Evolutionary conservation across 2,797 vertebrate genomes (phyloP), one percentile per base, ranked within the genome.

Genomic region (Myotis pilosus): DNA sequence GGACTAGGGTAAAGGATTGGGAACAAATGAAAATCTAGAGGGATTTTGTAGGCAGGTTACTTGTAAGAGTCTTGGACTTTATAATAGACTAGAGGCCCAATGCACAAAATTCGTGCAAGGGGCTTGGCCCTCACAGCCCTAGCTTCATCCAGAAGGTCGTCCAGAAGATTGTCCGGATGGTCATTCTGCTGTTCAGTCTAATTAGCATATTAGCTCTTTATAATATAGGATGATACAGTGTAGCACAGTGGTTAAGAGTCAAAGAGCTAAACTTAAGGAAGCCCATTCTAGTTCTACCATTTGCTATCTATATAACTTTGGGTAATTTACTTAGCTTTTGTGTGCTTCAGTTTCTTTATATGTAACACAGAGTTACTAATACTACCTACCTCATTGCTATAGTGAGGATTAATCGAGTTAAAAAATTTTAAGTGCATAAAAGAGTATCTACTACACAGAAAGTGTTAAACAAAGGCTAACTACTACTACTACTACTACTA

Each of bases 301-400:
- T 94, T 95, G 66, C 72, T 83, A 51, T 87, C 57, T 76, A 60
- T 89, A 76, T 97, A 96, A 96, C 85, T 92, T 96, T 69, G 93
- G 80, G 20, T 89, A 96, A 91, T 53, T 84, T 66, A 51, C 12
- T 23, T 66, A 89, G 47, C 13, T n/a, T 85, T 66, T 60, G 49
- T n/a, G 20, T 81, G 57, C 38, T 57, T 92, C 47, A 28, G 13
- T 78, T 83, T 64, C 44, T 72, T 92, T 64, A 88, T 47, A 64
- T 78, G 20, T 38, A 80, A 74, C 78, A 69, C 53, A 68, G 28
- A 69, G 66, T 71, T 89, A 78, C 62, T 74, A 49, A 75, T 28
- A 74, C 15, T 68, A 49, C 10, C 49, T 81, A 94, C 47, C 0
- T 91, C 57, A 33, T 25, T 55, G 8, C 10, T 68, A 13, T 47